Evolutionary conservation across 2,888 invertebrate genomes (phyloP).

Genomic region (Meloe dianella): DNA sequence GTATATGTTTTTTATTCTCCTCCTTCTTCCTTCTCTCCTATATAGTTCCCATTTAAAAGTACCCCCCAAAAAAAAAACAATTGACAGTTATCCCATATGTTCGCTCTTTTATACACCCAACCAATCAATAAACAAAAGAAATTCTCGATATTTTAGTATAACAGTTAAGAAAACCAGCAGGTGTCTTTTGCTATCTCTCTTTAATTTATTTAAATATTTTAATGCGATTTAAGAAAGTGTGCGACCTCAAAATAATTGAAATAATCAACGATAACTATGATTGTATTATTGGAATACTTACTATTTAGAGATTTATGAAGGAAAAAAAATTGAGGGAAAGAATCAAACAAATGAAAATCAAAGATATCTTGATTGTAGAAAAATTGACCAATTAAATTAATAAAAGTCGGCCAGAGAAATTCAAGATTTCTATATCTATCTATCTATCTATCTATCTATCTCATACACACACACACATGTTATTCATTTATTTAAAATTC

Average conservation of each 20-base stretch:
- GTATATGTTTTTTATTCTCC: too few species aligned
- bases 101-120: background rate
- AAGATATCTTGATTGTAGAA: background rate
- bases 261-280: background rate
- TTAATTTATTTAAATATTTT: background rate
- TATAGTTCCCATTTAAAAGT: background rate
- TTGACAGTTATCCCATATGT: slow-evolving; percentile 2
- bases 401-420: slow-evolving; percentile 8
- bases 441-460: background rate
- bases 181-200: background rate
- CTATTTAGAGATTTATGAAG: too few species aligned
- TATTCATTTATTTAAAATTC: too few species aligned
- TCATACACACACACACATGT: too few species aligned
- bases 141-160: background rate
- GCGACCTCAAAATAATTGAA: background rate
- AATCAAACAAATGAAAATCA: background rate
- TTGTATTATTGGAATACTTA: too few species aligned
- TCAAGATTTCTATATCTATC: background rate
- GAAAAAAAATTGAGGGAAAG: background rate
- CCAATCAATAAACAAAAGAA: background rate
- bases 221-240: background rate
- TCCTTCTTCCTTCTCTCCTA: too few species aligned
- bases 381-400: background rate
- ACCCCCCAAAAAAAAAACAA: background rate
- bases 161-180: background rate